phyloP scores from a whole-genome alignment of 2,113 vertebrate genomes.

The Sapayoa aenigma region DNA sequence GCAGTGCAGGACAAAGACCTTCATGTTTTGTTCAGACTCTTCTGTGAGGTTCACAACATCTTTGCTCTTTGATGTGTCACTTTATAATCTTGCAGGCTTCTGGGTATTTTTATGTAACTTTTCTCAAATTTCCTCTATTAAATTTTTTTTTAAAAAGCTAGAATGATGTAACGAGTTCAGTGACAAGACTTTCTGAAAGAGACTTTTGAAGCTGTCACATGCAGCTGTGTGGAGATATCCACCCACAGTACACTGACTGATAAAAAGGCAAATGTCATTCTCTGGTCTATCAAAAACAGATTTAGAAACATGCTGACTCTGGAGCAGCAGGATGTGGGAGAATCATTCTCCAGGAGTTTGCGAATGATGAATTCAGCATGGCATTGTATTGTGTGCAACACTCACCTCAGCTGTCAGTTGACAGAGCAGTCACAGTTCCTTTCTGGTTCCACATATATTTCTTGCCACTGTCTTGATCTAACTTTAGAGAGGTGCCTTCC shows the following conservation, averaged over 20 bases:
- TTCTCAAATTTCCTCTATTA: background rate
- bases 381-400: background rate
- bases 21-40: rapidly evolving
- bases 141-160: background rate
- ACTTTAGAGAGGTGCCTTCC: background rate
- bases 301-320: background rate
- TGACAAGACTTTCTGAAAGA: background rate
- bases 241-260: background rate
- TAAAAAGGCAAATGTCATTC: background rate
- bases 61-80: background rate
- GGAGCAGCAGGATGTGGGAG: background rate
- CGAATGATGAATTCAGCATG: background rate
- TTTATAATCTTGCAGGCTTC: background rate
- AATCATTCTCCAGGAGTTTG: background rate
- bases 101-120: background rate
- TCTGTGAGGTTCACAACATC: background rate
- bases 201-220: background rate
- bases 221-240: background rate
- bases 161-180: background rate
- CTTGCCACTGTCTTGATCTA: background rate
- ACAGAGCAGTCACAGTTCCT: background rate
- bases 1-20: background rate
- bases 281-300: background rate
- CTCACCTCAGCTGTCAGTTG: background rate
- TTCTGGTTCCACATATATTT: background rate